A percentile compares a stretch with the other conserved stretches of the same genome.
phyloP scores from a whole-genome alignment of 2,797 vertebrate genomes.

The Amblyopsis hoosieri region DNA sequence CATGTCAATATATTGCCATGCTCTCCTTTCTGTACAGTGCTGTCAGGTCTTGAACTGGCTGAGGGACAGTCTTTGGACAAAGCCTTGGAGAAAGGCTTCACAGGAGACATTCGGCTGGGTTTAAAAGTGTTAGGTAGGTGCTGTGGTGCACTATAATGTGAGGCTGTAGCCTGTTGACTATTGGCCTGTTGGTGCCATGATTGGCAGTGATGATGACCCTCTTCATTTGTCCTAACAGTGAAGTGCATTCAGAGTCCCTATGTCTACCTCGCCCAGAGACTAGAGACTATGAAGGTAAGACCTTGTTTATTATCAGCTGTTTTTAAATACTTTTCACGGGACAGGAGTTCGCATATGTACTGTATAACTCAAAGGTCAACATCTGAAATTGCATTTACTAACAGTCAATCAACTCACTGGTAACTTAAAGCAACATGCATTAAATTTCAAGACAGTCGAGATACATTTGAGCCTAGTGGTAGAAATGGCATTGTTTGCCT shows the following conservation, averaged over 20 bases:
- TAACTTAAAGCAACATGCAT: no score
- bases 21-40: slow-evolving; percentile 49
- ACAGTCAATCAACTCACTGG: no score
- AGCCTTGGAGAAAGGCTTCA: slow-evolving; percentile 60
- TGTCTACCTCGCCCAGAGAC: slow-evolving; percentile 65
- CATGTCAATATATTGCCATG: neutral
- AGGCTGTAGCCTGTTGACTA: neutral
- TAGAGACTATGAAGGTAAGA: slow-evolving; percentile 66
- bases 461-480: no score
- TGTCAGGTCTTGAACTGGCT: slow-evolving; percentile 61
- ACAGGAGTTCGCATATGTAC: no score
- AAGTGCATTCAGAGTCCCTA: slow-evolving; percentile 61
- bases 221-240: slow-evolving; percentile 47
- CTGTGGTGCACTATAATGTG: neutral
- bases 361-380: no score
- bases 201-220: neutral
- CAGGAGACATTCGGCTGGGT: slow-evolving; percentile 66
- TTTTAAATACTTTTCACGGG: no score
- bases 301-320: neutral
- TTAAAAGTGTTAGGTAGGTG: slow-evolving; percentile 66
- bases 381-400: no score
- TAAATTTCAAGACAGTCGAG: no score
- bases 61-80: slow-evolving; percentile 42
- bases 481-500: no score
- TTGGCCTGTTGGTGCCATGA: no score